A percentile compares a stretch with the other conserved stretches of the same genome.
phyloP scores from a whole-genome alignment of 2,113 vertebrate genomes.

The Murina feae region DNA sequence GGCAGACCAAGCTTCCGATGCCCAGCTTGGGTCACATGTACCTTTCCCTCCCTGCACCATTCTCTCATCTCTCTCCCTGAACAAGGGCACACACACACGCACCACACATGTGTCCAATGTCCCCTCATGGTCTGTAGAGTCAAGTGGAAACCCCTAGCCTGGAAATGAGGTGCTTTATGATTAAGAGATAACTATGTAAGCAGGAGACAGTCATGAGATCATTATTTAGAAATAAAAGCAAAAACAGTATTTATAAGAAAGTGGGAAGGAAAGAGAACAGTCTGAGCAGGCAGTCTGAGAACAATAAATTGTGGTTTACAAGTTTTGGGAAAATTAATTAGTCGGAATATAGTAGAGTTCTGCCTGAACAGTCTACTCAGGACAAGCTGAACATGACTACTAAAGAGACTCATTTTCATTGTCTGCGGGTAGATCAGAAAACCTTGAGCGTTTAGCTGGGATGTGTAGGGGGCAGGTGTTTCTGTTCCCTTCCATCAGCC shows the following conservation, averaged over 20 bases:
- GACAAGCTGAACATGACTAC: accelerated
- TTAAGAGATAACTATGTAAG: background rate
- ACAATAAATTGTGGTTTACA: background rate
- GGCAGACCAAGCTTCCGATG: background rate
- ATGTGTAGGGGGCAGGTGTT: background rate
- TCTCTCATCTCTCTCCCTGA: background rate
- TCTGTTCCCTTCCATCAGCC: background rate
- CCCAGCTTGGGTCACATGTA: too few species aligned
- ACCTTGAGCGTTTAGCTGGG: background rate
- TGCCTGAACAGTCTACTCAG: background rate
- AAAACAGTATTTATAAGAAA: background rate
- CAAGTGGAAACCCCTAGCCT: background rate
- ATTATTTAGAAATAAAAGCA: constrained; percentile 6
- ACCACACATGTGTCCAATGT: background rate
- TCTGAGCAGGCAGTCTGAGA: background rate
- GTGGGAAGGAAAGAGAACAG: background rate
- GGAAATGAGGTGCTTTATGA: background rate
- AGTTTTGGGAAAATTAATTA: background rate
- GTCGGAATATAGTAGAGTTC: background rate
- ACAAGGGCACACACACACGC: background rate
- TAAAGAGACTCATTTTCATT: background rate
- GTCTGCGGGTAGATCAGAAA: background rate
- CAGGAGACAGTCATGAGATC: background rate
- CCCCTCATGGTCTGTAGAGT: background rate
- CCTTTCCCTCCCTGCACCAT: too few species aligned